These are phyloP conservation scores for Antrozous pallidus DNA, from an alignment of 2,797 vertebrate species.

Conservation along the genomic window DNA sequence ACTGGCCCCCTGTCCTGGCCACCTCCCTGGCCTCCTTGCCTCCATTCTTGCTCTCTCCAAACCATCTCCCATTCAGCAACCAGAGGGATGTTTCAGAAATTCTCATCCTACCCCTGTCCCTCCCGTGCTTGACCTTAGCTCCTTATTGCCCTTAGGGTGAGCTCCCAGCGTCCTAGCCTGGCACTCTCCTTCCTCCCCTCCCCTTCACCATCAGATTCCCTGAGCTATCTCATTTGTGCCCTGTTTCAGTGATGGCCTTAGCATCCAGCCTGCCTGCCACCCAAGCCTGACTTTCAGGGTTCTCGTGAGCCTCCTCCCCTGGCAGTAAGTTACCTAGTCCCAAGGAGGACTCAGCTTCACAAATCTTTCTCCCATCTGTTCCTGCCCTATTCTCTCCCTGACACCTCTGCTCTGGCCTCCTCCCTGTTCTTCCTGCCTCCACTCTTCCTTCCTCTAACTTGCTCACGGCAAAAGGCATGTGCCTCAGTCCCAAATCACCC, in stretches of 20 bases:
- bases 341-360: not conserved
- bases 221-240: not conserved
- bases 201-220: too few relatives aligned
- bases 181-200: too few relatives aligned
- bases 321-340: not conserved
- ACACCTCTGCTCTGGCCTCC: not conserved
- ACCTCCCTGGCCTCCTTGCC: not conserved
- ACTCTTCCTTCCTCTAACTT: not conserved
- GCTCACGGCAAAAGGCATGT: not conserved
- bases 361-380: not conserved
- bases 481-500: not conserved
- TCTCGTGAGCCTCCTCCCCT: not conserved
- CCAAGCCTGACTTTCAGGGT: not conserved
- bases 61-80: not conserved
- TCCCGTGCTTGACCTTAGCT: not conserved
- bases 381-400: not conserved
- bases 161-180: not conserved
- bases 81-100: not conserved
- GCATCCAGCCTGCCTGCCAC: not conserved
- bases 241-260: not conserved
- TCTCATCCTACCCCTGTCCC: not conserved
- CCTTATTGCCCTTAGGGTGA: not conserved
- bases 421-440: not conserved
- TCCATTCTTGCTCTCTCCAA: not conserved
- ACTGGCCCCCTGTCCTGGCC: not conserved